Evolutionary conservation across 2,888 invertebrate species (phyloP).

Genomic region (Drosophila neotestacea): DNA sequence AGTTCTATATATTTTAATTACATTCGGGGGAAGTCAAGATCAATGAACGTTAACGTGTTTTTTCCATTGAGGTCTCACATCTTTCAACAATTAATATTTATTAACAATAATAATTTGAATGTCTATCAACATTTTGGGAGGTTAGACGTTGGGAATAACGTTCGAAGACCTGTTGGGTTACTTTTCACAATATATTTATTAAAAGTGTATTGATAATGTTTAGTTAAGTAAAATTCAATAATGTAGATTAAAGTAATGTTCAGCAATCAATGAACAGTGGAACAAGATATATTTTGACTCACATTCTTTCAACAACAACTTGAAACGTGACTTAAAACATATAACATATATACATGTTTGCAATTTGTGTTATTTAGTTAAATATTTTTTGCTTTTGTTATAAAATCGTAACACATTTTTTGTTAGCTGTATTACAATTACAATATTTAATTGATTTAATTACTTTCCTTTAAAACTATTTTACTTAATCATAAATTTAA

Average conservation of each 20-base stretch:
- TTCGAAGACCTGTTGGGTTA: constrained; percentile 35
- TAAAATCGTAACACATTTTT: too few relatives aligned
- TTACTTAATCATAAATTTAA: background rate
- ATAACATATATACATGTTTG: too few relatives aligned
- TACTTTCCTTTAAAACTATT: too few relatives aligned
- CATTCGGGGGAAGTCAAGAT: constrained; percentile 34
- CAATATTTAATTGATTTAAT: too few relatives aligned
- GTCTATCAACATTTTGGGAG: constrained; percentile 26
- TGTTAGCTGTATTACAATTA: too few relatives aligned
- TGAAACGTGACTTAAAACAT: too few relatives aligned
- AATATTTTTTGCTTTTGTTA: too few relatives aligned
- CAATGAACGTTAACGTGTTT: constrained; percentile 46
- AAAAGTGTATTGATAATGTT: constrained; percentile 41
- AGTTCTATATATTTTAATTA: constrained; percentile 24
- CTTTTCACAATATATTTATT: constrained; percentile 19
- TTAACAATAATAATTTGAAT: constrained; percentile 28
- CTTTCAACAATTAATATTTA: constrained; percentile 30
- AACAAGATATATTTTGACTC: background rate
- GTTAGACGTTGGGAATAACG: constrained; percentile 2
- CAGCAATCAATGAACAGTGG: constrained; percentile 19
- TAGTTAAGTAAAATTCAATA: constrained; percentile 18
- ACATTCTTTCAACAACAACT: background rate
- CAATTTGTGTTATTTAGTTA: too few relatives aligned
- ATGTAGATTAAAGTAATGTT: constrained; percentile 1
- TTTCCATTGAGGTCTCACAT: constrained; percentile 9